Conservation (phyloP, 2,797 vertebrate species). For the Protonibea diacanthus region DNA sequence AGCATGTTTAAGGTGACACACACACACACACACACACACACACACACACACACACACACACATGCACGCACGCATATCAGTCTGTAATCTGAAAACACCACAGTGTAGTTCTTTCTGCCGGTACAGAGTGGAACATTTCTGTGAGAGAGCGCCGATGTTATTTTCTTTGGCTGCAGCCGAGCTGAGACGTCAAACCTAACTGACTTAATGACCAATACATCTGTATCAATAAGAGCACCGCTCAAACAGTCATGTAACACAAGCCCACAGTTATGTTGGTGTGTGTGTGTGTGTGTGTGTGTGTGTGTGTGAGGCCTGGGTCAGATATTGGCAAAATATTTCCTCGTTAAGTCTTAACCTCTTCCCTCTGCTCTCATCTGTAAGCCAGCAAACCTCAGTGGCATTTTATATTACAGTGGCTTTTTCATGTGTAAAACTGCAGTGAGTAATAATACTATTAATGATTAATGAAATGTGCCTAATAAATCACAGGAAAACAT, state of each 20-base stretch:
- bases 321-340: constrained; percentile 73
- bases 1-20: constrained; percentile 40
- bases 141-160: constrained; percentile 68
- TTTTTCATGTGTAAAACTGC: constrained; percentile 67
- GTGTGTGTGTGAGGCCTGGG: constrained; percentile 49
- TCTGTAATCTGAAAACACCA: constrained; percentile 68
- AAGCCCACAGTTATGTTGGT: constrained; percentile 66
- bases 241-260: constrained; percentile 75
- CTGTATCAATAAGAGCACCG: constrained; percentile 79
- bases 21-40: constrained; percentile 19
- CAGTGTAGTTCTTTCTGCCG: constrained; percentile 63
- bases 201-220: constrained; percentile 85
- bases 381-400: constrained; percentile 52
- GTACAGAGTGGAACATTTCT: constrained; percentile 79
- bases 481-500: constrained; percentile 55
- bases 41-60: constrained; percentile 35
- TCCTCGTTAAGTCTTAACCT: constrained; percentile 68
- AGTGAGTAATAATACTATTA: constrained; percentile 54
- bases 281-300: constrained; percentile 35
- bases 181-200: constrained; percentile 81
- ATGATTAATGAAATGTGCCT: constrained; percentile 56
- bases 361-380: constrained; percentile 71
- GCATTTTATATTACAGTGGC: constrained; percentile 51
- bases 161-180: constrained; percentile 83
- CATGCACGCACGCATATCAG: constrained; percentile 28